A percentile compares a stretch with the other conserved stretches of the same genome.
These are phyloP conservation scores for Donacobius atricapilla DNA, from an alignment of 2,113 vertebrate species.

Conservation along the genomic window DNA sequence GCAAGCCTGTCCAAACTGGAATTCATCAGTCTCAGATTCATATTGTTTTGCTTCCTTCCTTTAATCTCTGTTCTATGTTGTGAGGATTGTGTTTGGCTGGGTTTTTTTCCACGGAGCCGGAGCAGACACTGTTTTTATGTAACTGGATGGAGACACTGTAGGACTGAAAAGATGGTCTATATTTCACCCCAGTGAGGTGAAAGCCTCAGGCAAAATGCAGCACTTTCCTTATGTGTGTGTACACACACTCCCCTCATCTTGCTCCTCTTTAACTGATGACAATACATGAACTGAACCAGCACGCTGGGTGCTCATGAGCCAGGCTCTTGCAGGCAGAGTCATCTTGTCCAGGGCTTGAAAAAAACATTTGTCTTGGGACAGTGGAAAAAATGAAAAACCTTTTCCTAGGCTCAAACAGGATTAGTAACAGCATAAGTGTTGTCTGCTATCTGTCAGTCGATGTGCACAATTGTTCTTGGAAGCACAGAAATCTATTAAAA, in stretches of 20 bases:
- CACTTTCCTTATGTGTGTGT: fast-evolving
- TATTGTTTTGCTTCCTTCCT: constrained; percentile 60
- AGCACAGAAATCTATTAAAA: not conserved
- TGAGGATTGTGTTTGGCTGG: not conserved
- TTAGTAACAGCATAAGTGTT: not conserved
- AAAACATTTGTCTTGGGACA: not conserved
- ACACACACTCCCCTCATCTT: not conserved
- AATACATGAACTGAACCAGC: not conserved
- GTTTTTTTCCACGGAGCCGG: constrained; percentile 24
- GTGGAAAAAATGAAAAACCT: not conserved
- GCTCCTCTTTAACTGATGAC: not conserved
- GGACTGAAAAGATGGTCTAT: not conserved
- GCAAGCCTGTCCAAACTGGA: not conserved
- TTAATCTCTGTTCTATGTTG: constrained; percentile 19
- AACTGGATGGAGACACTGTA: not conserved
- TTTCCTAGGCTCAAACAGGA: not conserved
- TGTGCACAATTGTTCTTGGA: not conserved
- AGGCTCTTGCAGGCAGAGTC: not conserved
- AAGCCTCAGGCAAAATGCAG: not conserved
- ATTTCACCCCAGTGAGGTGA: not conserved
- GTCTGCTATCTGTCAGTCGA: not conserved
- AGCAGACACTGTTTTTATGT: not conserved
- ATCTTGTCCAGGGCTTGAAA: not conserved
- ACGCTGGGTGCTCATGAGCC: not conserved
- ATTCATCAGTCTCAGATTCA: not conserved